phyloP scores from a whole-genome alignment of 2,797 vertebrate species.

The Hemibagrus guttatus region DNA sequence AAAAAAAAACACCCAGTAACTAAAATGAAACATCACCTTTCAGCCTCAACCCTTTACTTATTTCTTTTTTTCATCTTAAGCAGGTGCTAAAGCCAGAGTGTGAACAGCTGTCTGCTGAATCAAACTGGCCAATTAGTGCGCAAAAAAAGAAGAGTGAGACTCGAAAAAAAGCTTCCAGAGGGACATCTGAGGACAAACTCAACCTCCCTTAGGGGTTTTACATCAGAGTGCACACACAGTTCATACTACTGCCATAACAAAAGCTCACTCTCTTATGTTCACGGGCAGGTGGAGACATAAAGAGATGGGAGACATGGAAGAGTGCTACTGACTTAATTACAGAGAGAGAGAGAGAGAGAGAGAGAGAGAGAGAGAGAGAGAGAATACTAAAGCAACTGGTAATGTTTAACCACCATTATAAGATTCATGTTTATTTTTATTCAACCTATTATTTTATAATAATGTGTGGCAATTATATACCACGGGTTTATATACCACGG shows the following conservation, averaged over 20 bases:
- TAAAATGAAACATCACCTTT: neutral
- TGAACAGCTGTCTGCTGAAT: constrained; percentile 21
- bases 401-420: neutral
- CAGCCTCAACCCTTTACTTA: neutral
- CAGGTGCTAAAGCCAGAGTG: constrained; percentile 27
- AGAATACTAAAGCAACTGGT: neutral
- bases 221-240: neutral
- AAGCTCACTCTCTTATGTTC: constrained; percentile 8
- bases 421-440: neutral
- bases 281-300: neutral
- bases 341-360: constrained; percentile 3
- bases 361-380: neutral
- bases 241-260: constrained; percentile 5
- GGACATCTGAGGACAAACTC: constrained; percentile 22
- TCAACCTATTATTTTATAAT: neutral
- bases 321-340: neutral
- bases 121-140: constrained; percentile 33
- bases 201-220: constrained; percentile 1
- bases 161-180: neutral
- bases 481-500: neutral
- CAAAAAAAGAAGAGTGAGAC: neutral
- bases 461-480: neutral
- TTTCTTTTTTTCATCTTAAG: neutral
- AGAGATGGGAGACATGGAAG: neutral
- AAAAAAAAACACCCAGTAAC: neutral